phyloP scores from a whole-genome alignment of 30 jellyfish, hydroid and myxozoan genomes.

The Aurelia aurita region DNA sequence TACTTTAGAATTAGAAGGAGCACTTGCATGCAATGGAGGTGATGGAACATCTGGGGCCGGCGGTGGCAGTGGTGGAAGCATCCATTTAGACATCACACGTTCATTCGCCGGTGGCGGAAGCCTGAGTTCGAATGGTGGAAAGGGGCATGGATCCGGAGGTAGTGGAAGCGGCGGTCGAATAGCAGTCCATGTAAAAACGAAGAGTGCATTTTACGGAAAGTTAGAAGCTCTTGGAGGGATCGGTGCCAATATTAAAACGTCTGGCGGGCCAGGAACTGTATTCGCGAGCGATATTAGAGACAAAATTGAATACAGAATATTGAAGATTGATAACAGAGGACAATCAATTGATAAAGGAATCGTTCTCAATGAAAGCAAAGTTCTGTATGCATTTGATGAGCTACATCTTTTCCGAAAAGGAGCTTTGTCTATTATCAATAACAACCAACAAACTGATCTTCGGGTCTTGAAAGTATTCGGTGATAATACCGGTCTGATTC shows the following conservation, averaged over 20 bases:
- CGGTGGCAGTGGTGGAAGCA: constrained; percentile 78
- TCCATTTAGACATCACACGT: constrained; percentile 25
- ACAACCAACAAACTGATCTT: not conserved
- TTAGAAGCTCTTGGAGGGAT: constrained; percentile 52
- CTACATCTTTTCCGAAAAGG: constrained; percentile 48
- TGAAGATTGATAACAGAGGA: constrained; percentile 32
- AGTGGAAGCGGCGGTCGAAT: constrained; percentile 72
- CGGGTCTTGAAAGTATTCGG: constrained; percentile 32
- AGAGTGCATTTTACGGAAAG: constrained; percentile 43
- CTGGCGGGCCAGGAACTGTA: constrained; percentile 75
- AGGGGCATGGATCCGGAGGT: constrained; percentile 67
- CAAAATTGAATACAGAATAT: constrained; percentile 32
- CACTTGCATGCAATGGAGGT: constrained; percentile 61
- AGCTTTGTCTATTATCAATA: constrained; percentile 15
- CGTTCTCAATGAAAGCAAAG: constrained; percentile 49
- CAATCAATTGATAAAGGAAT: constrained; percentile 21
- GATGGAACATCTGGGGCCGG: constrained; percentile 41
- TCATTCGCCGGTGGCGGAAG: constrained; percentile 59
- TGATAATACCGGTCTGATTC: constrained; percentile 68
- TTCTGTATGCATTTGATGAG: constrained; percentile 50
- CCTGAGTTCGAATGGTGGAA: constrained; percentile 59
- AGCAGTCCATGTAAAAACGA: constrained; percentile 44
- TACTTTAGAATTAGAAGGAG: constrained; percentile 39
- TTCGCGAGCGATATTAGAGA: constrained; percentile 54
- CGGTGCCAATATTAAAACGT: not conserved